Evolutionary conservation across 2,888 invertebrate genomes (phyloP).

Genomic region (Euproctis similis): DNA sequence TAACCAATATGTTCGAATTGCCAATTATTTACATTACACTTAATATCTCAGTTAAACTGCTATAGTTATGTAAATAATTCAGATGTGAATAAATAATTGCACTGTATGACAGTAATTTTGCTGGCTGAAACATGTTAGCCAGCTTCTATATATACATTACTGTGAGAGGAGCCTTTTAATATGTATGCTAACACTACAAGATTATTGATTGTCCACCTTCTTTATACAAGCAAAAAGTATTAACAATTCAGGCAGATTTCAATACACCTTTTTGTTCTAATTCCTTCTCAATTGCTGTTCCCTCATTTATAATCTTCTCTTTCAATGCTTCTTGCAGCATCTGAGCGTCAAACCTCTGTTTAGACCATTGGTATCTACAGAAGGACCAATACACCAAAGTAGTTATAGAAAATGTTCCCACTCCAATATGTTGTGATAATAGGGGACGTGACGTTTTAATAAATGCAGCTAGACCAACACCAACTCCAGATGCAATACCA

Average conservation of each 20-base stretch:
- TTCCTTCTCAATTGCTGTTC: slow-evolving; percentile 72
- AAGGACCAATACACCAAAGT: slow-evolving; percentile 82
- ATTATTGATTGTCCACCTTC: too few species aligned
- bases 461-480: slow-evolving; percentile 80
- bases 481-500: slow-evolving; percentile 82
- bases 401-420: slow-evolving; percentile 78
- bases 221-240: too few species aligned
- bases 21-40: too few species aligned
- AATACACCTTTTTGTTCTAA: slow-evolving; percentile 57
- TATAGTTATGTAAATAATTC: too few species aligned
- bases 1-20: too few species aligned
- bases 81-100: too few species aligned
- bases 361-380: slow-evolving; percentile 82
- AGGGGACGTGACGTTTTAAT: slow-evolving; percentile 82
- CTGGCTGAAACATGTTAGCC: too few species aligned
- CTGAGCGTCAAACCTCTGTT: slow-evolving; percentile 78
- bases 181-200: too few species aligned
- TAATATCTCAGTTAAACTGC: too few species aligned
- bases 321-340: slow-evolving; percentile 78
- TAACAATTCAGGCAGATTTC: slow-evolving; percentile 40
- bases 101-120: too few species aligned
- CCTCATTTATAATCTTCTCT: slow-evolving; percentile 78
- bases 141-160: too few species aligned
- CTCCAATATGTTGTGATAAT: slow-evolving; percentile 78
- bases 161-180: too few species aligned